Evolutionary conservation across 1,140 invertebrate genomes (phyloP), one percentile per base, ranked within the genome.

Genomic region (Cryptotermes secundus): DNA sequence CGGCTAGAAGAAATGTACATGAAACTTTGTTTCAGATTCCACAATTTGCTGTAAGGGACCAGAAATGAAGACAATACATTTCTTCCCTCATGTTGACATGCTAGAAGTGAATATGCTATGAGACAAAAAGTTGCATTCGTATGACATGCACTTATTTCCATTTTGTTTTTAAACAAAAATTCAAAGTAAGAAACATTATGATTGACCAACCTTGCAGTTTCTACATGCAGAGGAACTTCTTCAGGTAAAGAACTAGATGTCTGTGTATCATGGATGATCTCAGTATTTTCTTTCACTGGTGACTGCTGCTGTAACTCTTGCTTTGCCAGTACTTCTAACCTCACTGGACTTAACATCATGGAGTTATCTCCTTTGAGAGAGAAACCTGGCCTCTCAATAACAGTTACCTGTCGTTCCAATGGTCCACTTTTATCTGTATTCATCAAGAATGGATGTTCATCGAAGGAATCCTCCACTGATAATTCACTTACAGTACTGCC

Each of bases 361-460:
- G 45, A 49, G 16, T 22, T 19, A 19, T 19, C 19, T 49, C 45
- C 16, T 22, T 49, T 49, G 59, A 72, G 26, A 72, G 59, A 72
- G n/a, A 72, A n/a, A n/a, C n/a, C 45, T 38, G 59, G 14, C 34
- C 79, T 35, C 49, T 84, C 84, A 38, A 84, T 82, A 34, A 84
- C 84, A 42, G 84, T 84, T 12, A 24, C 42, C 45, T 84, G 84
- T 26, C 84, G 80, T n/a, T 65, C 80, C 45, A 84, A 49, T 22
- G 34, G 42, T 3, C 84, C 81, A 26, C n/a, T 16, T 82, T 79
- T 35, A 85, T 87, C 84, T 80, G 86, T 85, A 85, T 85, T 87
- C 81, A 84, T 84, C 88, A 59, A 87, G 86, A 86, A 88, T 65
- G 83, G 89, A 85, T 85, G 87, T 10, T 87, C 87, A 31, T 86